Conservation (phyloP, 2,113 vertebrate genomes). For the Apeltes quadracus region DNA sequence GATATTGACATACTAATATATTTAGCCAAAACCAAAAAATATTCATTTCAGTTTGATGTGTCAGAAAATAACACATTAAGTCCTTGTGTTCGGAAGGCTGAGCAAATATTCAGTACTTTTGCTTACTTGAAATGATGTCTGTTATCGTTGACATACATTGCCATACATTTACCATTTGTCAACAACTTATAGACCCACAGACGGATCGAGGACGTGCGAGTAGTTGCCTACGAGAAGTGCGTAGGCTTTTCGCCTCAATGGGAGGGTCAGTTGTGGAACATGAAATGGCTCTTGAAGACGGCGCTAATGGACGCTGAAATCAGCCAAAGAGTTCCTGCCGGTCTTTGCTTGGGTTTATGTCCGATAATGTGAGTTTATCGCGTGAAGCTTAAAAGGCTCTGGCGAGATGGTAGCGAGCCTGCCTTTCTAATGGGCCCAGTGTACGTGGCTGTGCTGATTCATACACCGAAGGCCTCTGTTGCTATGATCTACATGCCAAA, state of each 20-base stretch:
- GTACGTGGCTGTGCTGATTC: slow-evolving; percentile 64
- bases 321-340: slow-evolving; percentile 14
- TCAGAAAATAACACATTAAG: no score
- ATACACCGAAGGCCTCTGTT: slow-evolving; percentile 56
- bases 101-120: not conserved
- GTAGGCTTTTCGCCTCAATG: slow-evolving; percentile 26
- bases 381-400: slow-evolving; percentile 61
- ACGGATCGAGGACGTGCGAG: not conserved
- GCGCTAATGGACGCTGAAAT: slow-evolving; percentile 54
- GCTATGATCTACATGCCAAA: slow-evolving; percentile 26
- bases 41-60: not conserved
- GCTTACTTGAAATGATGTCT: not conserved
- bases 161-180: not conserved
- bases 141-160: not conserved
- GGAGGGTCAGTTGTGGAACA: slow-evolving; percentile 18
- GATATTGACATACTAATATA: not conserved
- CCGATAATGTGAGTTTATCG: slow-evolving; percentile 70
- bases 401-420: slow-evolving; percentile 43
- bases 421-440: slow-evolving; percentile 54
- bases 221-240: not conserved
- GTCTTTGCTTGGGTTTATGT: slow-evolving; percentile 44
- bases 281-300: slow-evolving; percentile 3
- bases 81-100: not conserved
- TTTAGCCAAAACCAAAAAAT: not conserved
- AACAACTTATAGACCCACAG: not conserved